Base-by-base conservation (phyloP, 1,140 invertebrate species). In the Trichonephila clavipes region DNA sequence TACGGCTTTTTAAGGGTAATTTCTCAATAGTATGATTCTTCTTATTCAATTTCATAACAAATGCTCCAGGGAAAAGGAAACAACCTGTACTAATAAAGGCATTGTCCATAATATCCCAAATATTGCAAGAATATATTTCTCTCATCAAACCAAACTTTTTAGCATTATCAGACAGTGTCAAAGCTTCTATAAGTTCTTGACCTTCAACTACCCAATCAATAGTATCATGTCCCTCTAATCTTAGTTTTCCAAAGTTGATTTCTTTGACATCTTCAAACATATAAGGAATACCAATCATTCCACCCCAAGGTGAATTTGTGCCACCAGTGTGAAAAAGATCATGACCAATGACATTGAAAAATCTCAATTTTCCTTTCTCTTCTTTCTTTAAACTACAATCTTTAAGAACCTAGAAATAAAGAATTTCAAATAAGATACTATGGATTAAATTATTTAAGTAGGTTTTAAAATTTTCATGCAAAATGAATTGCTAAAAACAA, bases 141-240 rank as follows among this genome's bases (percentile, higher is more conserved):
- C 97, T 96, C 88, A 97, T 97, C 40, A 98, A 97, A 18, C 97
- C 97, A 96, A 98, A 98, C 91, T 97, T 96, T 95, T 98, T 97
- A 8, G 97, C 97, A 81, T 97, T 97, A 77, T 98, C 97, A 16
- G 97, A 97, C 3, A 98, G 95, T 2, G 98, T 95, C 21, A 98
- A 94, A 1, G 97, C 96, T 5, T 97, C 95, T 59, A 97, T 95
- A 21, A 98, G 96, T 66, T 96, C 95, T 94, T 96, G 95, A 0
- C 97, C 97, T 82, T 96, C 96, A 89, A 97, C 96, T 2, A 96
- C 95, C 96, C 97, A 97, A 97, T 94, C 95, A 97, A 95, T 19
- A 98, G 95, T 82, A 95, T 95, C 94, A 18, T 64, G 28, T 12
- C 93, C 59, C 77, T 95, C 82, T 21, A 95, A 40, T n/a, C 97